Conservation (phyloP, 1,140 invertebrate genomes). For the Tetranychus cinnabarinus region DNA sequence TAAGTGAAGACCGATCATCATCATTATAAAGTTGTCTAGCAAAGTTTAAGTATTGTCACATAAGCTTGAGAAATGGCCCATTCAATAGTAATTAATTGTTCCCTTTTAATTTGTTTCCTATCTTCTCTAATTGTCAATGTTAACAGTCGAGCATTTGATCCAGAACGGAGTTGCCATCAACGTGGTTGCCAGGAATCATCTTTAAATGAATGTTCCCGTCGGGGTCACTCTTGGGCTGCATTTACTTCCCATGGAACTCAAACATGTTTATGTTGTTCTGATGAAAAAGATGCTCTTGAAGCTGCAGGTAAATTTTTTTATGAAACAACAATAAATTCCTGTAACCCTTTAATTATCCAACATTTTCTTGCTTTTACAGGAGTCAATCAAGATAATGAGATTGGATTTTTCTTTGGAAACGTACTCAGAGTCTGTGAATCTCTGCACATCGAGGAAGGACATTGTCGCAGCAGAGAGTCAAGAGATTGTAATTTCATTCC, state of each 20-base stretch:
- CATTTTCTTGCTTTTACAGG: neutral
- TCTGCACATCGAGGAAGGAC: neutral
- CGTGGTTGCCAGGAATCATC: neutral
- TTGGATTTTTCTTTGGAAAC: neutral
- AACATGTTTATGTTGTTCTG: neutral
- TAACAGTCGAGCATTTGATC: neutral
- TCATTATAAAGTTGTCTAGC: no score
- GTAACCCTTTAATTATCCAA: neutral
- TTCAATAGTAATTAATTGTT: no score
- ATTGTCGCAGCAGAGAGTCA: neutral
- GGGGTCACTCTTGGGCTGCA: neutral
- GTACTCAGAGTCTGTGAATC: neutral
- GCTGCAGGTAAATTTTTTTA: neutral
- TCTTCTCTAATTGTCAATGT: neutral
- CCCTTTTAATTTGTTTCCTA: neutral
- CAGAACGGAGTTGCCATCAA: neutral
- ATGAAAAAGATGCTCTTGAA: neutral
- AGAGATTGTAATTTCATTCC: neutral
- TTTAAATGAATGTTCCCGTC: neutral
- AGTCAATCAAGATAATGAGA: neutral
- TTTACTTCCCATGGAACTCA: neutral
- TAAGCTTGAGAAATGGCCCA: no score
- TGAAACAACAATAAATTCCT: neutral
- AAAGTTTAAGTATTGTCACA: no score
- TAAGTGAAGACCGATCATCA: no score